Evolutionary conservation across 2,113 vertebrate species (phyloP), one percentile per base, ranked within the genome.

Genomic region (Tympanuchus pallidicinctus): DNA sequence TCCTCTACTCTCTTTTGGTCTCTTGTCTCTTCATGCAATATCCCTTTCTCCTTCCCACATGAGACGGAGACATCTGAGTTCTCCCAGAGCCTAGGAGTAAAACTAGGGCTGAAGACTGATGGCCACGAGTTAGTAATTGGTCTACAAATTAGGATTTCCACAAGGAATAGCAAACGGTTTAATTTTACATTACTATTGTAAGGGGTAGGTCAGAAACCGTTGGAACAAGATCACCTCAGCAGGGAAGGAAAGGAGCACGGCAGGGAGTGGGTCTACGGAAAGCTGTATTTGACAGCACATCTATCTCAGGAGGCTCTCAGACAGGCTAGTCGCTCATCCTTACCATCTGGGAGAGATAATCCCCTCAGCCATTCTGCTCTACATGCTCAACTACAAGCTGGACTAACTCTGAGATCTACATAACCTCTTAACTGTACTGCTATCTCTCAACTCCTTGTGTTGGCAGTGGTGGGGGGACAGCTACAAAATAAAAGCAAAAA

Each of bases 261-360:
- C 6, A 10, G n/a, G 17, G 17, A 87, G 2, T 0, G 0, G 25
- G 59, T 25, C 20, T 50, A 30, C 7, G 5, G 48, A 63, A 92
- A 92, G 65, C 25, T 5, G 5, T 14, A 83, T 86, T 40, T 83
- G 85, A 65, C 36, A 82, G 75, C 43, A 85, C 57, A 82, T 73
- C 36, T 66, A 22, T 17, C 50, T 65, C 13, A 63, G 64, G 76
- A 69, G 8, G 28, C 20, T 81, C 57, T 71, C 36, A 59, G 57
- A 60, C 6, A 86, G 38, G 19, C 77, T 74, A 78, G 13, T 64
- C 34, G 69, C 32, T 63, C 59, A 64, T 24, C 30, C 38, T 54
- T 64, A 69, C 65, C 66, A 89, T 93, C 67, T 60, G 38, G 61
- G 61, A 94, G 76, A 87, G 12, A 10, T 50, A 74, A 67, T 54